phyloP scores from a whole-genome alignment of 1,140 invertebrate genomes.

The Uloborus diversus region DNA sequence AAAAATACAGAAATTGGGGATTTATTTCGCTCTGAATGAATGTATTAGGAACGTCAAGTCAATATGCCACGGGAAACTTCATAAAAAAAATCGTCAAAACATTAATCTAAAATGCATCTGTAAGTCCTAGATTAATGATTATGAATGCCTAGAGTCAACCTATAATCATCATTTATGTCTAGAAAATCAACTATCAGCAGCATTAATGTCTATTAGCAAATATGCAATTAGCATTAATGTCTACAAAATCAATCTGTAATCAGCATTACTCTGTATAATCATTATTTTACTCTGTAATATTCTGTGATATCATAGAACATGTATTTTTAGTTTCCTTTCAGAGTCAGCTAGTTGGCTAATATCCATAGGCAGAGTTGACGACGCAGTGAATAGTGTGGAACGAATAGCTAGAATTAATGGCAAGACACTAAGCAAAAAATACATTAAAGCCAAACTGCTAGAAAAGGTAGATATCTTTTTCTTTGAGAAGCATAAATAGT shows the following conservation, averaged over 20 bases:
- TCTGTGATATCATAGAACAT: neutral
- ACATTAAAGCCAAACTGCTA: too few relatives aligned
- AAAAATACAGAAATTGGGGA: too few relatives aligned
- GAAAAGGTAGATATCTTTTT: too few relatives aligned
- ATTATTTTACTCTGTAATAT: neutral
- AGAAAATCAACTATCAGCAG: neutral
- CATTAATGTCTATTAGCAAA: neutral
- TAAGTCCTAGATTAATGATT: neutral
- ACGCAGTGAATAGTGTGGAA: conserved; percentile 18
- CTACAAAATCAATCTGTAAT: neutral
- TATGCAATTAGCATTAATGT: neutral
- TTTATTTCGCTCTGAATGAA: too few relatives aligned
- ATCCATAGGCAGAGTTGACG: conserved; percentile 59
- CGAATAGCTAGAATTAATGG: conserved; percentile 38
- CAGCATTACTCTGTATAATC: neutral
- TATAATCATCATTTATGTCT: neutral
- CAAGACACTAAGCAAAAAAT: neutral
- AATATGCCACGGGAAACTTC: too few relatives aligned
- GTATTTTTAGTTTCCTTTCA: conserved; percentile 25
- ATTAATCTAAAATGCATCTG: too few relatives aligned
- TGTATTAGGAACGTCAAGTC: too few relatives aligned
- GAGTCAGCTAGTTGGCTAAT: conserved; percentile 60
- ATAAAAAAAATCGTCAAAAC: too few relatives aligned
- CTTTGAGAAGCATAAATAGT: too few relatives aligned
- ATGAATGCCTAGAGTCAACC: neutral